Conservation (phyloP, 1,140 invertebrate species). For the Ceratina calcarata region DNA sequence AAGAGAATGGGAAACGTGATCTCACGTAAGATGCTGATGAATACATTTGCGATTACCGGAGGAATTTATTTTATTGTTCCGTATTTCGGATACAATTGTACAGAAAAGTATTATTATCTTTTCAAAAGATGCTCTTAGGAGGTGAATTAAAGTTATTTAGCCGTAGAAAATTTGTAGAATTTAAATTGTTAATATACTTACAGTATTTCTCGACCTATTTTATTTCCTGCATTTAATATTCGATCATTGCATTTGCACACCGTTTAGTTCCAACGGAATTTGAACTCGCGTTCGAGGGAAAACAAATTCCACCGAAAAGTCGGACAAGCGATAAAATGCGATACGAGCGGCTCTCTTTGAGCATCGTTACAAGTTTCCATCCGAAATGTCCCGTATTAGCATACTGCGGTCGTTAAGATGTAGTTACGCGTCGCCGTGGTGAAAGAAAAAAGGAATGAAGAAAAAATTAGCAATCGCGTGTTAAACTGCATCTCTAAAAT, state of each 20-base stretch:
- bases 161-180: too few species aligned
- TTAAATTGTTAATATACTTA: too few species aligned
- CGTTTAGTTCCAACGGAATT: background rate
- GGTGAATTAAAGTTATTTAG: too few species aligned
- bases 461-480: slow-evolving; percentile 53
- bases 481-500: slow-evolving; percentile 47
- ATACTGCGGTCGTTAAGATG: slow-evolving; percentile 59
- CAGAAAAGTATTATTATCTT: background rate
- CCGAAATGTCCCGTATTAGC: slow-evolving; percentile 51
- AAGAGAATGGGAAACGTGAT: background rate
- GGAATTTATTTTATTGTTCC: background rate
- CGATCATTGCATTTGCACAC: too few species aligned
- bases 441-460: background rate
- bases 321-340: slow-evolving; percentile 13
- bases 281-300: slow-evolving; percentile 1
- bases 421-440: slow-evolving; percentile 53
- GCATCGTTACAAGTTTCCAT: slow-evolving; percentile 44
- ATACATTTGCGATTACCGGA: slow-evolving; percentile 10
- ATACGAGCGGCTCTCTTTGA: slow-evolving; percentile 23
- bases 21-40: background rate
- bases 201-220: too few species aligned
- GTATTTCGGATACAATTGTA: background rate
- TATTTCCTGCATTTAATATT: too few species aligned
- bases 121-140: background rate
- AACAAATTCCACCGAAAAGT: slow-evolving; percentile 20